Evolutionary conservation across 2,113 vertebrate species (phyloP).

Genomic region (Barnardius zonarius): DNA sequence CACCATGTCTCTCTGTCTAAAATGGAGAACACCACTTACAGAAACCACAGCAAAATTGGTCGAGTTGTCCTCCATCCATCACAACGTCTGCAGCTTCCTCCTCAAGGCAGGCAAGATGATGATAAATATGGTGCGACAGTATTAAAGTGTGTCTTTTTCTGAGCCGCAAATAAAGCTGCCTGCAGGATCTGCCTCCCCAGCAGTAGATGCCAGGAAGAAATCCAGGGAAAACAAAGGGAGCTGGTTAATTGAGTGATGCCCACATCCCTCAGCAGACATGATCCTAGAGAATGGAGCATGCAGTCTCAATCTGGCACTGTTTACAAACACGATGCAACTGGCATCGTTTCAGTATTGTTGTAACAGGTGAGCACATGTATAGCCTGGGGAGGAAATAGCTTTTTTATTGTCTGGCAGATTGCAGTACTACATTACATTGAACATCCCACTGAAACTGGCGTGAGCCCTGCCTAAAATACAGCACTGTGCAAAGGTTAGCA

Average conservation of each 20-base stretch:
- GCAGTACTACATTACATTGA: background rate
- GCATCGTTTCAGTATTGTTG: background rate
- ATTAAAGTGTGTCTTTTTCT: background rate
- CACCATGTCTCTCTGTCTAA: background rate
- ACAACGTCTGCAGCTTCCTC: background rate
- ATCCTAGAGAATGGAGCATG: background rate
- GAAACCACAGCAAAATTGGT: background rate
- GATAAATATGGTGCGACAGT: background rate
- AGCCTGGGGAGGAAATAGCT: background rate
- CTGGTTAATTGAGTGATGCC: background rate
- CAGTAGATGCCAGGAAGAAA: background rate
- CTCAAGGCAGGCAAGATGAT: background rate
- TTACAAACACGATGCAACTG: background rate
- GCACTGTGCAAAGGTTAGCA: background rate
- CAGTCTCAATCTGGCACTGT: conserved; percentile 16
- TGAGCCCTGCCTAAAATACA: background rate
- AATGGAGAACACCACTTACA: background rate
- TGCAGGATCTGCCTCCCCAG: background rate
- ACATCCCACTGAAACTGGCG: background rate
- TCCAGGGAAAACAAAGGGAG: background rate
- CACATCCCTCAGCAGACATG: background rate
- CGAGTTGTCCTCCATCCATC: background rate
- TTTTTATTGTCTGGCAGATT: conserved; percentile 5
- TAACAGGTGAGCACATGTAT: background rate
- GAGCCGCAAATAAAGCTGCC: background rate